Base-by-base conservation (phyloP, 1,140 invertebrate genomes). In the Achatina immaculata region DNA sequence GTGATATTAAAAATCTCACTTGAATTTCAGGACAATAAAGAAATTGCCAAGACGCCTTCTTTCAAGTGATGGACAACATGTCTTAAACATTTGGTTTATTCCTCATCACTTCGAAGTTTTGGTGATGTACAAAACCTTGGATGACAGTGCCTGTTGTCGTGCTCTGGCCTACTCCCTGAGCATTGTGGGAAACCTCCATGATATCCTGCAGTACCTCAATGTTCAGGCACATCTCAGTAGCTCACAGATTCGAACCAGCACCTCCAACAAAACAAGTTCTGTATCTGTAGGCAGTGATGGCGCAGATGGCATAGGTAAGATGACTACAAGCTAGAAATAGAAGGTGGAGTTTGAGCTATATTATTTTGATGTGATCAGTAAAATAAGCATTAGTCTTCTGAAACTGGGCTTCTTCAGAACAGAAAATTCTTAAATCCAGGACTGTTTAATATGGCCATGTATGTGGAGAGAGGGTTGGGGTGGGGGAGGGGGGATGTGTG, bases 51-150 rank as follows among this genome's bases (percentile, higher is more conserved):
- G 89, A 7, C 86, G 88, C 4, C 76, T 92, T 7, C 80, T 92
- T 42, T 89, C 90, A 14, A 84, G 83, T 7, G 86, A 90, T 82
- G 91, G 91, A 14, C 81, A 85, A 58, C 83, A 88, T 69, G 83
- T 92, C 0, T 82, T 91, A 58, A 92, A 92, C 80, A 84, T 92
- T n/a, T 91, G 90, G 89, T 92, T 91, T 78, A 89, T 92, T 36
- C 91, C 91, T 4, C 90, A 91, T 75, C 85, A 88, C 74, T 85
- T 88, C 0, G 91, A 92, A 71, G 83, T 89, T 11, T 81, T 92
- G 75, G 80, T 88, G 69, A 89, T 90, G 84, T 91, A 88, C 83
- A 91, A 89, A 78, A 85, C 85, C n/a, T 69, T 90, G 21, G 83
- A 86, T 42, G 85, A 88, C 21, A 84, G 85, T 3, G 62, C 82